phyloP scores from a whole-genome alignment of 2,113 vertebrate genomes.

The Pygathrix nemaeus region DNA sequence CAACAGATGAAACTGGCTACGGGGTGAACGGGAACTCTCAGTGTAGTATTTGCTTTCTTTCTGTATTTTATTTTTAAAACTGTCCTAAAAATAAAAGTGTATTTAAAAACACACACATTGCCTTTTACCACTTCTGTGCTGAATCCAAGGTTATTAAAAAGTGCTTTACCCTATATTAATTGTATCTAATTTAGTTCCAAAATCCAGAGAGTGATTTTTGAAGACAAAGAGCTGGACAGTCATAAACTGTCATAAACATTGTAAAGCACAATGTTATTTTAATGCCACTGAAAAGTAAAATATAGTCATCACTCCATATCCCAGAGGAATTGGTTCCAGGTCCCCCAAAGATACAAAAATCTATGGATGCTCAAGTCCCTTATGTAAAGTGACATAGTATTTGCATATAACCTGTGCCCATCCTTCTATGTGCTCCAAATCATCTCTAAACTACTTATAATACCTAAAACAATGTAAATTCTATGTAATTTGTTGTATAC shows the following conservation, averaged over 20 bases:
- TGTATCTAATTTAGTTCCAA: background rate
- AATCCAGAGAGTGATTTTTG: background rate
- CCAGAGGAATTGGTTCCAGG: background rate
- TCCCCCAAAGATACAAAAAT: background rate
- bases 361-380: background rate
- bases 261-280: slow-evolving; percentile 3
- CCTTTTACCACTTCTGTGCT: background rate
- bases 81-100: background rate
- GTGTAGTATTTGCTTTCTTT: background rate
- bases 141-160: background rate
- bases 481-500: background rate
- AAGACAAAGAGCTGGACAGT: background rate
- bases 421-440: background rate
- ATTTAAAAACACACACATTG: background rate
- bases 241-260: background rate
- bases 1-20: background rate
- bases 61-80: background rate
- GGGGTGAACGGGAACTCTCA: background rate
- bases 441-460: background rate
- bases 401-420: background rate
- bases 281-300: background rate
- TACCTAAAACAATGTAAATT: background rate
- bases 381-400: background rate
- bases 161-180: background rate
- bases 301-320: background rate